Conservation (phyloP, 2,113 vertebrate species). For the Lathamus discolor region DNA sequence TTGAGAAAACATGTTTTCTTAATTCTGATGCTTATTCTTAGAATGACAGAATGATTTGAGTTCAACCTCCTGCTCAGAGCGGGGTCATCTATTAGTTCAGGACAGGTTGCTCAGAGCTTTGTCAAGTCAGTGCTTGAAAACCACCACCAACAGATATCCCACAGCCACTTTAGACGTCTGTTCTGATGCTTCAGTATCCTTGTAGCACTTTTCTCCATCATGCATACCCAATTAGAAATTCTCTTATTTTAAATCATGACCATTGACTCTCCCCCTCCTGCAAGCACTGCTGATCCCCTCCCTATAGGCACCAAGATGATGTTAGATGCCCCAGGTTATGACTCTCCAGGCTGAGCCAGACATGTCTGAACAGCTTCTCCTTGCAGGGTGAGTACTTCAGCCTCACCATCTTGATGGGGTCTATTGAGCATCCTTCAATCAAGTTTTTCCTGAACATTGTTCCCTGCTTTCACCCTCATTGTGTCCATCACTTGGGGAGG, state of each 20-base stretch:
- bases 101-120: neutral
- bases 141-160: neutral
- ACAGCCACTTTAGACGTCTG: neutral
- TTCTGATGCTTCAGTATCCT: neutral
- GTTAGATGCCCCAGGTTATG: neutral
- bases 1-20: neutral
- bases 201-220: neutral
- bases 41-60: neutral
- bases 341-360: neutral
- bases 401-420: too few relatives aligned
- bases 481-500: neutral
- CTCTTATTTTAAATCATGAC: neutral
- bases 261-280: neutral
- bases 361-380: too few relatives aligned
- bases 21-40: neutral
- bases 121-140: neutral
- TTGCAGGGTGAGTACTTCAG: neutral
- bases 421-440: neutral
- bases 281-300: neutral
- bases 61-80: neutral
- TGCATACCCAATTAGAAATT: neutral
- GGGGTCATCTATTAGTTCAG: neutral
- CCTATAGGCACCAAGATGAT: rapidly evolving
- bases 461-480: neutral
- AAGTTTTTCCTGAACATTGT: neutral